Evolutionary conservation across 2,888 invertebrate genomes (phyloP).

Genomic region (Lymantria monacha): DNA sequence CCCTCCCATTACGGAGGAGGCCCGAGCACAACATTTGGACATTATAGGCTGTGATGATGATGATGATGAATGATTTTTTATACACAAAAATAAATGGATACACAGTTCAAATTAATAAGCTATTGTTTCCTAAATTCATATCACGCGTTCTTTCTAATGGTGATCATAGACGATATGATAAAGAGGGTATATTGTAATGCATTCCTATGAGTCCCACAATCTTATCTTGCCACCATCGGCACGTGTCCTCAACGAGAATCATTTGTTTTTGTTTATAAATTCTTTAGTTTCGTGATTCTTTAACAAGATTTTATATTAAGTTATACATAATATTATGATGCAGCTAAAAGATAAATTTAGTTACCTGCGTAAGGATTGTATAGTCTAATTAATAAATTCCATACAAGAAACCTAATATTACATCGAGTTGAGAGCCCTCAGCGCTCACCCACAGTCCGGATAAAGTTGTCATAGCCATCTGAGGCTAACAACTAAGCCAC

Average conservation of each 20-base stretch:
- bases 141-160: conserved; percentile 15
- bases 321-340: conserved; percentile 11
- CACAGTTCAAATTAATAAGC: neutral
- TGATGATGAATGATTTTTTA: too few species aligned
- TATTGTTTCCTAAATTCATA: conserved; percentile 28
- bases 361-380: neutral
- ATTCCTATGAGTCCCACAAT: conserved; percentile 42
- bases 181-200: conserved; percentile 25
- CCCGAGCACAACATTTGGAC: too few species aligned
- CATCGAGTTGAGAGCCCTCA: too few species aligned
- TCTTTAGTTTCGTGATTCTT: conserved; percentile 21
- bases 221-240: conserved; percentile 69
- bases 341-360: neutral
- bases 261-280: conserved; percentile 58
- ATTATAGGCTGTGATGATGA: too few species aligned
- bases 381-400: neutral
- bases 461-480: too few species aligned
- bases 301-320: conserved; percentile 11
- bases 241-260: conserved; percentile 50
- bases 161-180: conserved; percentile 22
- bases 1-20: too few species aligned
- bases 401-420: neutral
- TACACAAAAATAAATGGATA: neutral
- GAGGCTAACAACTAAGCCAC: too few species aligned
- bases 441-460: too few species aligned